Evolutionary conservation across 2,113 vertebrate genomes (phyloP), one percentile per base, ranked within the genome.

Genomic region (Chiloscyllium plagiosum): DNA sequence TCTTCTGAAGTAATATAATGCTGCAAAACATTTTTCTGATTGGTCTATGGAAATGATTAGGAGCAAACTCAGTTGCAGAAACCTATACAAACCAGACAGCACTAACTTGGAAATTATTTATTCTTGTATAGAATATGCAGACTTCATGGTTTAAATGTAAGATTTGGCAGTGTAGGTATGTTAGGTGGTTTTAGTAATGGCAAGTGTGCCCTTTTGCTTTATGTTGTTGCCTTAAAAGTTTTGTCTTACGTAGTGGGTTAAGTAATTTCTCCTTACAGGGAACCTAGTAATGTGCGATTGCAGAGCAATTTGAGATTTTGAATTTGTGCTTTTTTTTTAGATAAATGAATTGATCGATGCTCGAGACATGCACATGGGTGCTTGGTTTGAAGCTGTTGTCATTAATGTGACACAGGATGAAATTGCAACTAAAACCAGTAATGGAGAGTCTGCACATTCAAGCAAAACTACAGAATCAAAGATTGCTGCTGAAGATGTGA

Each of bases 351-450:
- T 98, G 42, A 98, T 99, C 0, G 99, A 99, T 0, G 99, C 98
- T 10, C 98, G 99, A 61, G 99, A 99, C 96, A 97, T 98, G 0
- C 98, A 98, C 96, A 99, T 99, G 98, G 99, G 99, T 0, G 99
- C 99, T 0, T 99, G 99, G 99, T 99, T 99, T 96, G 99, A 99
- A 97, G 99, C 98, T 0, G 97, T 98, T 96, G 97, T 99, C 0
- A 97, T 99, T 4, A 98, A 98, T 0, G 98, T 99, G 50, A 98
- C 98, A 0, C 96, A 95, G 83, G 97, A 96, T 5, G 96, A 96
- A 95, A 93, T 96, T 0, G 95, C 92, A 0, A 96, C 96, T 0
- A 89, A 96, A 0, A 76, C 56, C 3, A 96, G 96, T 26, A 83
- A 72, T 72, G 97, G 97, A 69, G 97, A 98, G 85, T 96, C 96